Percentiles rank a stretch among this genome's conserved stretches.
These are phyloP conservation scores for Heliconius hewitsoni DNA, from an alignment of 1,140 invertebrate species.

Conservation along the genomic window DNA sequence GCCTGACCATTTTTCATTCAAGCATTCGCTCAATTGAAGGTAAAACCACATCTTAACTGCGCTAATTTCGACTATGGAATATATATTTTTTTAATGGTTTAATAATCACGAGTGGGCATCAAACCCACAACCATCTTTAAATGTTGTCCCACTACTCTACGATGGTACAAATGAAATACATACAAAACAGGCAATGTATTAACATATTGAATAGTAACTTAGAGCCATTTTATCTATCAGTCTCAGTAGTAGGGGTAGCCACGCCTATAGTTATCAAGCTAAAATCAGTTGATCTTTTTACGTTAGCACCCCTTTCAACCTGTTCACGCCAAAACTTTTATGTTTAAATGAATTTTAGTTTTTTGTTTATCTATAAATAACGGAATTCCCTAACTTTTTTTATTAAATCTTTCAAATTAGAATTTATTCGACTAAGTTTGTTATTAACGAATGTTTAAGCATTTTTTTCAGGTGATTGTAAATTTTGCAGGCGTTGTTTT, in stretches of 20 bases:
- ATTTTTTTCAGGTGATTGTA: not conserved
- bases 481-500: not conserved
- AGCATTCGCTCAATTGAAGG: too few species aligned
- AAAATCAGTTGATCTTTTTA: slow-evolving; percentile 58
- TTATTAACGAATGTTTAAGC: not conserved
- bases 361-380: slow-evolving; percentile 45
- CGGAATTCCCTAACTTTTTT: slow-evolving; percentile 24
- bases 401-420: slow-evolving; percentile 37
- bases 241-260: slow-evolving; percentile 16
- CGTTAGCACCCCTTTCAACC: slow-evolving; percentile 53
- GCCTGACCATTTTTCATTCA: too few species aligned
- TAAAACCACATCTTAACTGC: too few species aligned
- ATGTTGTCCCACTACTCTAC: too few species aligned
- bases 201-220: not conserved
- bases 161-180: not conserved
- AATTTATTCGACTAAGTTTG: slow-evolving; percentile 25
- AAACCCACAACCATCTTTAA: too few species aligned
- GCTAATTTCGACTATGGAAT: too few species aligned
- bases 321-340: slow-evolving; percentile 51
- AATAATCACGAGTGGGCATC: too few species aligned
- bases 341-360: slow-evolving; percentile 51
- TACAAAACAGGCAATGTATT: not conserved
- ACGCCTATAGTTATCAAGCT: slow-evolving; percentile 52
- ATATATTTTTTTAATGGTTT: too few species aligned
- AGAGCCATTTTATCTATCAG: not conserved